Conservation (phyloP, 2,113 vertebrate genomes). For the Callospermophilus lateralis region DNA sequence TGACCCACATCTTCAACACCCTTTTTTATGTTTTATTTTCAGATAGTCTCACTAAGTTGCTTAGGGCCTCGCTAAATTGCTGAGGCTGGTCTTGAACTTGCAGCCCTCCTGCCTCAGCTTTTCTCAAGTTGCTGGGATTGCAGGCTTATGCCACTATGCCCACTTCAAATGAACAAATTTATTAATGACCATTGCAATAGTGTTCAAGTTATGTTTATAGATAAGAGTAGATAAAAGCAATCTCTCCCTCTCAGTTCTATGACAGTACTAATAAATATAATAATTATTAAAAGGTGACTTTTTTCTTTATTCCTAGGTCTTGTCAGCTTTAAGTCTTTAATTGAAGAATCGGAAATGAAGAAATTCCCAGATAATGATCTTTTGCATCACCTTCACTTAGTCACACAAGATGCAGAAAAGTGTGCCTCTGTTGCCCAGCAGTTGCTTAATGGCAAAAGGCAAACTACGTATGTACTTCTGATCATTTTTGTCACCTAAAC, state of each 20-base stretch:
- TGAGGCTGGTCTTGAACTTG: too few relatives aligned
- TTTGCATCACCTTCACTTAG: slow-evolving; percentile 93
- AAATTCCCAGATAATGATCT: slow-evolving; percentile 97
- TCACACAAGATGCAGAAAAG: slow-evolving; percentile 96
- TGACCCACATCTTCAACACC: too few relatives aligned
- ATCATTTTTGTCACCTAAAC: accelerated
- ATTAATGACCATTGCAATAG: background rate
- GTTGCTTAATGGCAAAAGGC: slow-evolving; percentile 95
- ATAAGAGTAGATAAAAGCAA: background rate
- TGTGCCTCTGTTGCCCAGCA: slow-evolving; percentile 96
- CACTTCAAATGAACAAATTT: background rate
- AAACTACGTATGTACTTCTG: slow-evolving; percentile 92
- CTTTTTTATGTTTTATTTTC: too few relatives aligned
- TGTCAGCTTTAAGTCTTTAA: slow-evolving; percentile 92
- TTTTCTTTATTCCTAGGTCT: slow-evolving; percentile 88
- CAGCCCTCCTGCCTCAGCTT: too few relatives aligned
- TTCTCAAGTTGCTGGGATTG: too few relatives aligned
- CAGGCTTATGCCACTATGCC: too few relatives aligned
- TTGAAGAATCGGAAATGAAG: slow-evolving; percentile 93
- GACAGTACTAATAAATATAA: background rate
- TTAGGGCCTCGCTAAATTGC: too few relatives aligned
- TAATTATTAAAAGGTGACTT: background rate
- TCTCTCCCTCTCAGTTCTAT: background rate
- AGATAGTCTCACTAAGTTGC: too few relatives aligned
- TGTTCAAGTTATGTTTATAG: background rate